Percentiles rank a stretch among this genome's conserved stretches.
Evolutionary conservation across 2,113 vertebrate species (phyloP).

Genomic region (Colius striatus): DNA sequence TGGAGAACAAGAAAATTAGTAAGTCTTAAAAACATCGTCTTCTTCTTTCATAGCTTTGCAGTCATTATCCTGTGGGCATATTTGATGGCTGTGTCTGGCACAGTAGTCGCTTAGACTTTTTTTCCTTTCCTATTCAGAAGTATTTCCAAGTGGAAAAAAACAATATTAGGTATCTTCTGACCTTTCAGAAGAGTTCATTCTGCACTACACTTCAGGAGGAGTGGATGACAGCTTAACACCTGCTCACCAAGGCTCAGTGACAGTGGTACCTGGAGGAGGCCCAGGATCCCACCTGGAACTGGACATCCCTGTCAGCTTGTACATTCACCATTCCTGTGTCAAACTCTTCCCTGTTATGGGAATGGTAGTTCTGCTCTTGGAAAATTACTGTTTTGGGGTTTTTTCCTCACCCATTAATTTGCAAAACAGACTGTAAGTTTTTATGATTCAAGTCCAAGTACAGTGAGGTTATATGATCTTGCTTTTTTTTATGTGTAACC

Average conservation of each 20-base stretch:
- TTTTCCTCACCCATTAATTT: background rate
- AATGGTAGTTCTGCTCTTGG: background rate
- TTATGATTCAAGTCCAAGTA: background rate
- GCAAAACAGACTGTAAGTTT: background rate
- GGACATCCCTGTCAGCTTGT: too few species aligned
- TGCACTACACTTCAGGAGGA: background rate
- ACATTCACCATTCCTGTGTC: fast-evolving
- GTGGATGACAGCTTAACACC: background rate
- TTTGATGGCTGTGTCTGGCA: background rate
- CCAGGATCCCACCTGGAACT: background rate
- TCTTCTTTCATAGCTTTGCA: too few species aligned
- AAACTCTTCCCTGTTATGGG: background rate
- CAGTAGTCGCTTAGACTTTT: background rate
- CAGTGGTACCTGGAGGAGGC: background rate
- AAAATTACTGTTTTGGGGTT: background rate
- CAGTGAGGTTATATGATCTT: background rate
- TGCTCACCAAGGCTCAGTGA: background rate
- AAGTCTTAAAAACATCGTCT: too few species aligned
- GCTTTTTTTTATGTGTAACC: background rate
- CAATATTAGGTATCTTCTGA: background rate
- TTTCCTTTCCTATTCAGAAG: background rate
- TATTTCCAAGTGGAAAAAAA: background rate
- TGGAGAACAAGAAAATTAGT: too few species aligned
- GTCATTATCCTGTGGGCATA: background rate
- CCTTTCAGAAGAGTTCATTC: background rate